Conservation (phyloP, 2,113 vertebrate species). For the Laticauda colubrina region DNA sequence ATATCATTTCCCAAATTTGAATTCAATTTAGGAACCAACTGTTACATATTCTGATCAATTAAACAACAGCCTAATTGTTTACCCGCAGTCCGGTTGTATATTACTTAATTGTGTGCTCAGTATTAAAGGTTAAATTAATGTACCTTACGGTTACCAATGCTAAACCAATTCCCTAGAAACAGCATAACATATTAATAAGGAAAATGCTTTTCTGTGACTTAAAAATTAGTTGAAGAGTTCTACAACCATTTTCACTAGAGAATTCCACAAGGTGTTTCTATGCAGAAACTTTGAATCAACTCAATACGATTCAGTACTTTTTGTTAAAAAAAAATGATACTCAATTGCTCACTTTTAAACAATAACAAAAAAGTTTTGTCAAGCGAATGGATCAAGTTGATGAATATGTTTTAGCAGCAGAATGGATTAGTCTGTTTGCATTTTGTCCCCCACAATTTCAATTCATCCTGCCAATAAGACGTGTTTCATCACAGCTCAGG, state of each 20-base stretch:
- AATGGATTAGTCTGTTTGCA: conserved; percentile 61
- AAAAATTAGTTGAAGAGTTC: neutral
- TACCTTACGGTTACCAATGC: neutral
- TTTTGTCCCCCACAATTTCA: conserved; percentile 55
- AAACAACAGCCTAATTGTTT: neutral
- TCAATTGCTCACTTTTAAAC: conserved; percentile 32
- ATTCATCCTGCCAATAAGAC: conserved; percentile 52
- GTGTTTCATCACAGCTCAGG: conserved; percentile 44
- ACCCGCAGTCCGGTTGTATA: neutral
- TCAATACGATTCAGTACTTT: conserved; percentile 3
- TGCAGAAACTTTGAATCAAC: neutral
- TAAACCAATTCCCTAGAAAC: neutral
- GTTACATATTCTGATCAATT: neutral
- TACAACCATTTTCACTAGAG: neutral
- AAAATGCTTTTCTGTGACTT: neutral
- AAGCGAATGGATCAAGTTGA: conserved; percentile 41
- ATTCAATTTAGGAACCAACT: neutral
- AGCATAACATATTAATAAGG: fast-evolving
- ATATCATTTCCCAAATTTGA: neutral
- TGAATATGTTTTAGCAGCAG: conserved; percentile 52
- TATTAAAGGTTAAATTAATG: neutral
- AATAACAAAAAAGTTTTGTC: conserved; percentile 46
- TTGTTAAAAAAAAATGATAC: neutral
- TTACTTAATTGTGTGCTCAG: no score
- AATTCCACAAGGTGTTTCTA: neutral